phyloP scores from a whole-genome alignment of 1,140 invertebrate genomes.

The Ostrea denselamellosa region DNA sequence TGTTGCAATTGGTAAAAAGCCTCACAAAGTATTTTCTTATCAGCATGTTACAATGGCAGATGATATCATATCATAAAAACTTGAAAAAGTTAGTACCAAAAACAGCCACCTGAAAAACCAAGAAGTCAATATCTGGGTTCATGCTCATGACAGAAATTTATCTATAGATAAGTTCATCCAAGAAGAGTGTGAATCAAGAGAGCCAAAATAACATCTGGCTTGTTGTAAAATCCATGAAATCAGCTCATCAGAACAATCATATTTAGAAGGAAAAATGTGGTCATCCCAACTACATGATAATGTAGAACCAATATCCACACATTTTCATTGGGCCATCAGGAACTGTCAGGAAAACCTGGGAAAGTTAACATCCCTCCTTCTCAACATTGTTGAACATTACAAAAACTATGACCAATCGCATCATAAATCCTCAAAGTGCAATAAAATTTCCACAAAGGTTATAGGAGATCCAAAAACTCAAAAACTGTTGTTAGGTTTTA shows the following conservation, averaged over 20 bases:
- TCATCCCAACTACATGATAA: constrained; percentile 14
- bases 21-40: constrained; percentile 44
- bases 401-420: background rate
- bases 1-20: constrained; percentile 34
- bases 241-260: constrained; percentile 22
- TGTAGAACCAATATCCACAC: constrained; percentile 44
- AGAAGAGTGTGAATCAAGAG: background rate
- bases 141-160: constrained; percentile 40
- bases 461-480: background rate
- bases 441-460: background rate
- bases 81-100: constrained; percentile 40
- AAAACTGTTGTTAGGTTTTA: background rate
- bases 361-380: background rate
- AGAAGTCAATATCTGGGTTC: constrained; percentile 24
- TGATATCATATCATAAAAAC: constrained; percentile 20
- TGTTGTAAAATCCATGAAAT: constrained; percentile 42
- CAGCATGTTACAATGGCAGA: constrained; percentile 29
- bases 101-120: constrained; percentile 10
- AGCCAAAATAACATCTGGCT: constrained; percentile 46
- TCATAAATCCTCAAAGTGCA: no score
- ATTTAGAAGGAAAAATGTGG: constrained; percentile 11
- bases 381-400: constrained; percentile 45
- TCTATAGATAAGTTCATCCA: constrained; percentile 33
- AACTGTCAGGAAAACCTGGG: constrained; percentile 32
- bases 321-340: constrained; percentile 43